Base-by-base conservation (phyloP, 2,888 invertebrate species). In the Temnothorax rugatulus region DNA sequence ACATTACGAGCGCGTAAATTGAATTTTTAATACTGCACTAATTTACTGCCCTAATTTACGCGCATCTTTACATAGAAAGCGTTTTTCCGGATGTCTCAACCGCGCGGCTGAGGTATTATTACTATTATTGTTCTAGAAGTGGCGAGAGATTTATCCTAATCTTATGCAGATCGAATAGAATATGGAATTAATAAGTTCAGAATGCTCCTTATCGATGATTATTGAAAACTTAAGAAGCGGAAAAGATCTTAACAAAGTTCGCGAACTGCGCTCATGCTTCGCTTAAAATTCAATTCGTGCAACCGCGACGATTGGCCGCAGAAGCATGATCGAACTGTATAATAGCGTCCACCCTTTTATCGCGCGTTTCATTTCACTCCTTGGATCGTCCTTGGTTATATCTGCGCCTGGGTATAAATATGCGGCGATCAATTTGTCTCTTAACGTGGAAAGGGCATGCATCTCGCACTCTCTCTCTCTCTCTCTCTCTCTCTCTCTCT, bases 341-440 rank as follows among this genome's bases (percentile, higher is more conserved):
- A 54, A 54, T 4, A 18, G 25, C 41, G 13, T 54, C 38, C 41
- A 5, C 76, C 38, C 52, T 34, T 76, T 76, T 41, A 47, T 76
- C 52, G 9, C 54, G 77, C 13, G 11, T 69, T 57, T 57, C 15
- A 57, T 15, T 44, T 34, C 57, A 21, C 69, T 77, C 34, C n/a
- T 69, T 29, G 54, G 21, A 21, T 69, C 44, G 77, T 77, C 69
- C 77, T 81, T 59, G 57, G 69, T 47, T 59, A 29, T 34, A 59
- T 21, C 47, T 73, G 29, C 21, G n/a, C 41, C 18, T 50, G 76
- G 76, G 38, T 77, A 77, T 57, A 81, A 81, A 81, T 73, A 81
- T 38, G 61, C 25, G 68, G 57, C 77, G 79, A 81, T 81, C 73
- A 73, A 81, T 81, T 50, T 73, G 73, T 81, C 50, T 57, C 13